phyloP scores from a whole-genome alignment of 23 tunicate species.

The Botrylloides violaceus region DNA sequence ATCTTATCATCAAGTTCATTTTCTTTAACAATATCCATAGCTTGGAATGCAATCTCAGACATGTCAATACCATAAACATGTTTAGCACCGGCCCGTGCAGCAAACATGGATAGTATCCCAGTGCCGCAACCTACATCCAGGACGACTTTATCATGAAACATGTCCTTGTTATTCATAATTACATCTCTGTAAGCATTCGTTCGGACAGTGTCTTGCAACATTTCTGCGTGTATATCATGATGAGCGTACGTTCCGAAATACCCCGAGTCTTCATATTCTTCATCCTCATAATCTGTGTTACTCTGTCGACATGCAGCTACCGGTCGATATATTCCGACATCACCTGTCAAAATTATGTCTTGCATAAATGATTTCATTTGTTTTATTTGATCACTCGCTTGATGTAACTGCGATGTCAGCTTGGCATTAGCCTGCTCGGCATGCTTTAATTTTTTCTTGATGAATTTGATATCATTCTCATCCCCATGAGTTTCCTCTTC shows the following conservation, averaged over 20 bases:
- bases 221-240: conserved; percentile 96
- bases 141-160: conserved; percentile 67
- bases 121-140: conserved; percentile 98
- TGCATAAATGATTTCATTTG: conserved; percentile 85
- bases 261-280: conserved; percentile 92
- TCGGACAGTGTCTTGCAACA: conserved; percentile 86
- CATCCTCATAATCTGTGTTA: conserved; percentile 32
- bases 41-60: conserved; percentile 94
- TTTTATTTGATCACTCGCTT: conserved; percentile 35
- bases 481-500: background rate
- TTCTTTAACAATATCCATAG: conserved; percentile 80
- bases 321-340: conserved; percentile 62
- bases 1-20: conserved; percentile 69
- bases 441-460: background rate
- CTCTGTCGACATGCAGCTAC: conserved; percentile 76
- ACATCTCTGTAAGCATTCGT: conserved; percentile 79
- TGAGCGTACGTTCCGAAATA: conserved; percentile 85
- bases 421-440: conserved; percentile 18
- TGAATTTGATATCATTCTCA: background rate
- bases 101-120: conserved; percentile 95
- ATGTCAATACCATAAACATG: conserved; percentile 94
- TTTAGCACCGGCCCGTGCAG: conserved; percentile 89
- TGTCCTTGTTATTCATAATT: conserved; percentile 47
- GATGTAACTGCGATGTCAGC: conserved; percentile 16
- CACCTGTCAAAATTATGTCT: conserved; percentile 51